Conservation (phyloP, 2,113 vertebrate genomes). For the Sporophila hypoxantha region DNA sequence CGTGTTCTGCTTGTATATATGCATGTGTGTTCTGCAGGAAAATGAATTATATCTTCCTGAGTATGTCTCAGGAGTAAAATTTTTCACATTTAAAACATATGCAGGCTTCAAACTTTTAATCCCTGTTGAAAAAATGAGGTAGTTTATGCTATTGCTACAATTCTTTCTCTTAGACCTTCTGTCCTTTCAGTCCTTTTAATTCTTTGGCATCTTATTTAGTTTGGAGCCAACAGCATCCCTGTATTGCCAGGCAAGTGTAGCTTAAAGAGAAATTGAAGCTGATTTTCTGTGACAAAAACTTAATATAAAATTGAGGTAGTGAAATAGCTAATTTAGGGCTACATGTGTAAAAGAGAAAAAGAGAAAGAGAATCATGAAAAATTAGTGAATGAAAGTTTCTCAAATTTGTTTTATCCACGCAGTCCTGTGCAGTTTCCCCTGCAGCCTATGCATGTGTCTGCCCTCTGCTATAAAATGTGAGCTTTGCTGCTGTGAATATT, state of each 20-base stretch:
- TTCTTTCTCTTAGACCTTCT: conserved; percentile 7
- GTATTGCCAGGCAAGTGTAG: not conserved
- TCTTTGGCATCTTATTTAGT: not conserved
- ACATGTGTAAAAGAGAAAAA: not conserved
- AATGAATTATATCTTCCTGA: conserved; percentile 55
- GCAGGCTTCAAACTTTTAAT: conserved; percentile 45
- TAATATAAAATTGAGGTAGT: not conserved
- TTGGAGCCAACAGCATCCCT: not conserved
- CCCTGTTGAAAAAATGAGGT: conserved; percentile 3
- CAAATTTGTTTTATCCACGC: not conserved
- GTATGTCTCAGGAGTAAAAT: conserved; percentile 39
- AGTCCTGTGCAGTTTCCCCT: not conserved
- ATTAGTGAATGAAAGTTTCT: not conserved
- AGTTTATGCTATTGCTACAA: not conserved
- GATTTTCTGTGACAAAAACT: conserved; percentile 35
- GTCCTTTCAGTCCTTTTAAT: not conserved
- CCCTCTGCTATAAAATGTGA: not conserved
- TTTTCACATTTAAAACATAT: conserved; percentile 51
- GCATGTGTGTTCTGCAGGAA: conserved; percentile 19
- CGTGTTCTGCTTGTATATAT: not conserved
- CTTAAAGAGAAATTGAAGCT: conserved; percentile 4
- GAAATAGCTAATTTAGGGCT: not conserved
- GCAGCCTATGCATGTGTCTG: not conserved
- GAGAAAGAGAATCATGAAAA: not conserved
- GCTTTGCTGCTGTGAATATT: not conserved